These are phyloP conservation scores for Trichogramma evanescens DNA, from an alignment of 2,888 invertebrate genomes.

Conservation along the genomic window DNA sequence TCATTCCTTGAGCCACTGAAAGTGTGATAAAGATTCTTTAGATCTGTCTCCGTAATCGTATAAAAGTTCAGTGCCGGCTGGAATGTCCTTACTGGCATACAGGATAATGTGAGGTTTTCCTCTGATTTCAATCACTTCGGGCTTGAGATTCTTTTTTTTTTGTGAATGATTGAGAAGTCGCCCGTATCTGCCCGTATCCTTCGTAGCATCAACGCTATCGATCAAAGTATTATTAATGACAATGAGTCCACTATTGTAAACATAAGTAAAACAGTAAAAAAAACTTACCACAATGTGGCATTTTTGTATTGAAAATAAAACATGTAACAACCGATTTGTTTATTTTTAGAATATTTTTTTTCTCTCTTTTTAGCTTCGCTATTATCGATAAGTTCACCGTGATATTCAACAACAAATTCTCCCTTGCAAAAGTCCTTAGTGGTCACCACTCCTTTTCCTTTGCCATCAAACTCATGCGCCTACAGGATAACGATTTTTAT, in stretches of 20 bases:
- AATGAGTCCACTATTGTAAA: no score
- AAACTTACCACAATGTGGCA: conserved; percentile 13
- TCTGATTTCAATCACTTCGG: conserved; percentile 74
- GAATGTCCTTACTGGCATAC: conserved; percentile 81
- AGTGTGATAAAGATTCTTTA: conserved; percentile 78
- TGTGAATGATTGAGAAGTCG: conserved; percentile 89
- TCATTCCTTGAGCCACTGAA: conserved; percentile 78
- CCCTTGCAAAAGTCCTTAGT: conserved; percentile 19
- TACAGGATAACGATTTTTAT: not conserved
- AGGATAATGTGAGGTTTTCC: conserved; percentile 78
- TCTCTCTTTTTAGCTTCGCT: conserved; percentile 17
- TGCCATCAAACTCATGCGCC: conserved; percentile 12
- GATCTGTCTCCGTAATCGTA: conserved; percentile 98
- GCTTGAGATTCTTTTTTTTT: conserved; percentile 80
- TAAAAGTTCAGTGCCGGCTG: conserved; percentile 78
- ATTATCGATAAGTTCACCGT: conserved; percentile 20
- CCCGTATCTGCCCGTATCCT: conserved; percentile 81
- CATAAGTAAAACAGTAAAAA: not conserved
- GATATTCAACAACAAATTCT: conserved; percentile 22
- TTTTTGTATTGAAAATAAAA: conserved; percentile 20
- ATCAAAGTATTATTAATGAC: no score
- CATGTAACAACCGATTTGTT: conserved; percentile 23
- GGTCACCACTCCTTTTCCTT: conserved; percentile 20
- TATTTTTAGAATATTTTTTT: conserved; percentile 15
- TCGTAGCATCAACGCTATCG: conserved; percentile 88